These are phyloP conservation scores for Agrochola lota DNA, from an alignment of 2,888 invertebrate genomes.

Conservation along the genomic window DNA sequence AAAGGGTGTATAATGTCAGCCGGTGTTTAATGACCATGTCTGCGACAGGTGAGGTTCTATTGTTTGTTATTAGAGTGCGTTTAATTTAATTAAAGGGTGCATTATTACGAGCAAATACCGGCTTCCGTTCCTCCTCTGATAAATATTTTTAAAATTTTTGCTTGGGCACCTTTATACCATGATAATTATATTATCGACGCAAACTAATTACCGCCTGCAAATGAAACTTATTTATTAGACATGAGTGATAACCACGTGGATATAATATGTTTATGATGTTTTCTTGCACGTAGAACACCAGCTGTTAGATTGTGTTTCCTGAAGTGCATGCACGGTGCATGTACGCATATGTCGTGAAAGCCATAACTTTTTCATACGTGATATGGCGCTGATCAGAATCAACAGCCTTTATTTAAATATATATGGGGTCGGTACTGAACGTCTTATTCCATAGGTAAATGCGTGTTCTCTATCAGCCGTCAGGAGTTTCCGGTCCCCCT, in stretches of 20 bases:
- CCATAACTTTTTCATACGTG: neutral
- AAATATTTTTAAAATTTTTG: neutral
- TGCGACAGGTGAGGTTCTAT: conserved; percentile 48
- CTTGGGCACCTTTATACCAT: neutral
- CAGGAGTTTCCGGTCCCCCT: no score
- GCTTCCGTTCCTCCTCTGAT: conserved; percentile 23
- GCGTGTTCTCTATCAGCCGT: neutral
- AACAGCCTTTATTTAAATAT: conserved; percentile 4
- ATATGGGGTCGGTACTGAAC: no score
- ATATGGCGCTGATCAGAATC: neutral
- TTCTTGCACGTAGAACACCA: conserved; percentile 29
- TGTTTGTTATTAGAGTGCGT: conserved; percentile 29
- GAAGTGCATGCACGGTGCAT: neutral
- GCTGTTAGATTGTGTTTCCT: conserved; percentile 10
- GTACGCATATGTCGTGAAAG: conserved; percentile 11
- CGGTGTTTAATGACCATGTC: conserved; percentile 30
- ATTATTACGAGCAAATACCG: conserved; percentile 15
- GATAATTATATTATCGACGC: conserved; percentile 16
- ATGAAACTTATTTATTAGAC: conserved; percentile 44
- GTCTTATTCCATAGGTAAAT: neutral
- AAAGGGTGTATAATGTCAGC: conserved; percentile 41
- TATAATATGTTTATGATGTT: conserved; percentile 4
- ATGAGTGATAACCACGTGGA: conserved; percentile 43
- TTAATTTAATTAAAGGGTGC: conserved; percentile 29
- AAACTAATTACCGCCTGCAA: conserved; percentile 35